These are phyloP conservation scores for Lasioglossum albipes DNA, from an alignment of 1,140 invertebrate genomes.

Conservation along the genomic window DNA sequence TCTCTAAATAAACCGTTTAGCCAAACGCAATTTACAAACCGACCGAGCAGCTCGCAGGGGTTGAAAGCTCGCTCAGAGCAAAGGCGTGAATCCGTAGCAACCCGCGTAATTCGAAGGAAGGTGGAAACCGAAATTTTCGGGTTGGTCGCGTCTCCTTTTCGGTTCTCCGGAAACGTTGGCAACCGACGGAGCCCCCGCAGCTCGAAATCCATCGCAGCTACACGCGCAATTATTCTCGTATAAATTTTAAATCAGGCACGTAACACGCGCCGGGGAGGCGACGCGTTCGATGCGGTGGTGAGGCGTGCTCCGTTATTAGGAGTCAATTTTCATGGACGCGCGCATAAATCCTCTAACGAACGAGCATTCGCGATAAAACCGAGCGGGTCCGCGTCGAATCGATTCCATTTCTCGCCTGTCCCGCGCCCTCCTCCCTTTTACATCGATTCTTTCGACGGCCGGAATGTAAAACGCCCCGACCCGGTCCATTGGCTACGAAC, in stretches of 20 bases:
- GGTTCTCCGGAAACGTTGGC: conserved; percentile 20
- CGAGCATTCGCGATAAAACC: conserved; percentile 54
- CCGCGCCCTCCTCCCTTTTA: conserved; percentile 8
- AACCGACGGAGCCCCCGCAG: conserved; percentile 9
- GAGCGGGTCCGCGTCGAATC: conserved; percentile 54
- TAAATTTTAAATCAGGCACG: conserved; percentile 57
- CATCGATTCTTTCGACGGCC: conserved; percentile 49
- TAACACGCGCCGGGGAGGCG: background rate
- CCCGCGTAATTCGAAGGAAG: background rate
- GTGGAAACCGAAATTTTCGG: background rate
- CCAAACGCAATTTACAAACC: too few relatives aligned
- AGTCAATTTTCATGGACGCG: conserved; percentile 50
- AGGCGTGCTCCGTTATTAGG: conserved; percentile 41
- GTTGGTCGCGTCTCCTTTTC: background rate
- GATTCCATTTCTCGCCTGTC: conserved; percentile 40
- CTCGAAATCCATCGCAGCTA: conserved; percentile 8
- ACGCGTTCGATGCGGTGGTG: background rate
- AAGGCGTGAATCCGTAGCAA: too few relatives aligned
- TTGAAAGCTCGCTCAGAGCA: too few relatives aligned
- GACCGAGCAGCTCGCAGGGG: too few relatives aligned
- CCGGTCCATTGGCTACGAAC: conserved; percentile 47
- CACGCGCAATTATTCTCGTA: conserved; percentile 43
- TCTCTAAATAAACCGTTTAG: too few relatives aligned
- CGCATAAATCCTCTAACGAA: conserved; percentile 53
- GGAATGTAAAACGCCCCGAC: conserved; percentile 56